Evolutionary conservation across 2,113 vertebrate species (phyloP).

Genomic region (Cervus canadensis): DNA sequence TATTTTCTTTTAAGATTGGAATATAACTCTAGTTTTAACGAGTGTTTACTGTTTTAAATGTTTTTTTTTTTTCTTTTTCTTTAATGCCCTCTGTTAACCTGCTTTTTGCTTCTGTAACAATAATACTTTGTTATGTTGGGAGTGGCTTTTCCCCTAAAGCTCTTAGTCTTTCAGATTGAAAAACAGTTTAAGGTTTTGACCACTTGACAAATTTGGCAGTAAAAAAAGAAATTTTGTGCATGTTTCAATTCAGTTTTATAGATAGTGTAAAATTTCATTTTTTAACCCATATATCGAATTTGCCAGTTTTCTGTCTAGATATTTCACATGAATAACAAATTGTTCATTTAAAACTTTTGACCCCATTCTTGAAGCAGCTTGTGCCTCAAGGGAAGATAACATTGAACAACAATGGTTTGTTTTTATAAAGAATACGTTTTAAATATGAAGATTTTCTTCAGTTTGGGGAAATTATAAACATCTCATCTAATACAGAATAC

Average conservation of each 20-base stretch:
- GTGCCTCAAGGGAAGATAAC: not conserved
- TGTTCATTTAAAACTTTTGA: not conserved
- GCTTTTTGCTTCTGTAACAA: not conserved
- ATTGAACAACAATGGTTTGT: not conserved
- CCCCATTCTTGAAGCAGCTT: slow-evolving; percentile 5
- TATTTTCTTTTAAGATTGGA: not conserved
- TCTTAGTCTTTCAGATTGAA: not conserved
- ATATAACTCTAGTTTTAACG: not conserved
- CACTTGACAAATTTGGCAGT: not conserved
- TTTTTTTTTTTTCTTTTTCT: not conserved
- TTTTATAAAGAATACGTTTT: not conserved
- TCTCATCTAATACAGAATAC: not conserved
- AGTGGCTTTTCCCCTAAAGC: not conserved
- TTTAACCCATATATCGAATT: not conserved
- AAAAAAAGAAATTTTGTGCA: not conserved
- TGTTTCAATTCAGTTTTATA: slow-evolving; percentile 1
- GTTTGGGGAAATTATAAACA: not conserved
- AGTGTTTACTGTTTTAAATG: not conserved
- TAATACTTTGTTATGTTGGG: not conserved
- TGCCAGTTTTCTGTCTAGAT: not conserved
- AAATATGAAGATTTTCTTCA: not conserved
- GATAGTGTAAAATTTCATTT: not conserved
- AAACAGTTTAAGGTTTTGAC: not conserved
- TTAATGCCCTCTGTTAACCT: not conserved
- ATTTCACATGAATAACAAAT: slow-evolving; percentile 9